Percentiles rank a stretch among this genome's conserved stretches.
Evolutionary conservation across 2,797 vertebrate genomes (phyloP).

Genomic region (Smutsia temminckii): DNA sequence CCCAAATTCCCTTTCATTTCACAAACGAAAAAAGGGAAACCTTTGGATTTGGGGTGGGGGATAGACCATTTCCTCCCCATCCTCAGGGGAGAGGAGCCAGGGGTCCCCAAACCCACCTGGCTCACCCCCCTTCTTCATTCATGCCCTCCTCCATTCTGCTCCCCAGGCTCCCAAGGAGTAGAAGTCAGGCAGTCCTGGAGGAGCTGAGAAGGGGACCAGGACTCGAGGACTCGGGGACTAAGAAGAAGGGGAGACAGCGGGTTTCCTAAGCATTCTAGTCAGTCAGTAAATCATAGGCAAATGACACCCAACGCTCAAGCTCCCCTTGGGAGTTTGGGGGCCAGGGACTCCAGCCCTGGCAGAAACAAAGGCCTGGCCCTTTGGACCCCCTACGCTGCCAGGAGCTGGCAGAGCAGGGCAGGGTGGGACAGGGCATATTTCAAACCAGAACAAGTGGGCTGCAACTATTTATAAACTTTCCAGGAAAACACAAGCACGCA

Average conservation of each 20-base stretch:
- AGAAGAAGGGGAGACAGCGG: slow-evolving; percentile 57
- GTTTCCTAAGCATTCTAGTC: slow-evolving; percentile 73
- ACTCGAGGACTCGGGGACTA: neutral
- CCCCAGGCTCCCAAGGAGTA: neutral
- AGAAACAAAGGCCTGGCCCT: neutral
- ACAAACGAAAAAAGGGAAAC: slow-evolving; percentile 75
- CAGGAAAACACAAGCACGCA: slow-evolving; percentile 68
- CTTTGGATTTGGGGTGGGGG: slow-evolving; percentile 64
- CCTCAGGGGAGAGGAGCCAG: neutral
- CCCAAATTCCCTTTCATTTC: slow-evolving; percentile 68
- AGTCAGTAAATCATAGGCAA: slow-evolving; percentile 78
- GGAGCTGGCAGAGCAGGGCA: neutral
- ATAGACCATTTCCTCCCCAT: slow-evolving; percentile 49
- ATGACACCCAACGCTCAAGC: slow-evolving; percentile 40
- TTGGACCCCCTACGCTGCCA: neutral
- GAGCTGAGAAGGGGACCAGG: neutral
- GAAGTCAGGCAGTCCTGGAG: neutral
- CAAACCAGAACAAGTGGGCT: slow-evolving; percentile 67
- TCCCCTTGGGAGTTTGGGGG: neutral
- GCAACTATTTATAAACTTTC: slow-evolving; percentile 75
- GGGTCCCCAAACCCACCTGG: neutral
- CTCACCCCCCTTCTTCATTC: neutral
- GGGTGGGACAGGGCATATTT: slow-evolving; percentile 26
- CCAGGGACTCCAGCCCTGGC: neutral
- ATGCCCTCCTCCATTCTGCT: neutral